Conservation (phyloP, 2,797 vertebrate genomes). For the Schizopygopsis pylzovi region DNA sequence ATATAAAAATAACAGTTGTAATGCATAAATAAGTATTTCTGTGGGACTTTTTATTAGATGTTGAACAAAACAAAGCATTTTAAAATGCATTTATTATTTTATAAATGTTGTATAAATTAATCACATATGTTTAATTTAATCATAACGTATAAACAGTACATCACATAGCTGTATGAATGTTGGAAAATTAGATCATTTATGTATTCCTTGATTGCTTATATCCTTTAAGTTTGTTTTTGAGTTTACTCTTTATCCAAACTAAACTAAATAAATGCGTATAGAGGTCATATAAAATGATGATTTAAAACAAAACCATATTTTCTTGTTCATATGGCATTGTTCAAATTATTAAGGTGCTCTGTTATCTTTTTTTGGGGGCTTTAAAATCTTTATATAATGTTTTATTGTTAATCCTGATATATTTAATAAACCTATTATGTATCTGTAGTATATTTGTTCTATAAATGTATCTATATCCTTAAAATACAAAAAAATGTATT, state of each 20-base stretch:
- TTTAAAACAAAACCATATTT: neutral
- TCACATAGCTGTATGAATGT: neutral
- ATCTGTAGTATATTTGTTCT: neutral
- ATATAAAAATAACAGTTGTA: too few relatives aligned
- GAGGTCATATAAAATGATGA: neutral
- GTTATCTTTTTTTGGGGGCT: neutral
- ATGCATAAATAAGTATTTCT: neutral
- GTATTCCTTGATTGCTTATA: neutral
- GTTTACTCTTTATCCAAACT: neutral
- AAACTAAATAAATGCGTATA: neutral
- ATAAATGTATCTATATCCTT: neutral
- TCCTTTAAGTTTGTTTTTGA: neutral
- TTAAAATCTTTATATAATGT: neutral
- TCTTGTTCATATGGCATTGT: neutral
- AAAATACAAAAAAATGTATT: neutral
- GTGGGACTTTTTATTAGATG: neutral
- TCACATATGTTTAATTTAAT: too few relatives aligned
- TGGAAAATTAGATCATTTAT: neutral
- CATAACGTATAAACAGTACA: neutral
- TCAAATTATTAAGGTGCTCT: neutral
- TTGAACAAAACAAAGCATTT: too few relatives aligned
- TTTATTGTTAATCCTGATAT: neutral
- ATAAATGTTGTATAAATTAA: too few relatives aligned
- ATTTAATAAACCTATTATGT: neutral
- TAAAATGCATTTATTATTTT: too few relatives aligned